Conservation (phyloP, 2,888 invertebrate species). For the Cheilosia impressa region DNA sequence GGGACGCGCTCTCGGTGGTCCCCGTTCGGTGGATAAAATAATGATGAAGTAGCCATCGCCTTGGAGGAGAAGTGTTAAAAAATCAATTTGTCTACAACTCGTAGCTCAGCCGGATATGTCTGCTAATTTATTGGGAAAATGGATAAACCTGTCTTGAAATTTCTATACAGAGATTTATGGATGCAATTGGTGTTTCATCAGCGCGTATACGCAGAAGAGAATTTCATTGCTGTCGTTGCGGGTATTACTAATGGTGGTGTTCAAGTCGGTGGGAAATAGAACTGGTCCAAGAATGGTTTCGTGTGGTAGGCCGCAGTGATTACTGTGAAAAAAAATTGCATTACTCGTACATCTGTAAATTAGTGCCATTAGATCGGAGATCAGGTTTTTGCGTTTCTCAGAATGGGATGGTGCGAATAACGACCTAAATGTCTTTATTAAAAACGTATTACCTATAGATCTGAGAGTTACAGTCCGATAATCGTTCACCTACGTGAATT, state of each 20-base stretch:
- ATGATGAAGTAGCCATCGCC: background rate
- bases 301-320: conserved; percentile 32
- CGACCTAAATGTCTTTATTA: too few relatives aligned
- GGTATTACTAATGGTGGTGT: background rate
- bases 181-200: conserved; percentile 1
- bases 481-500: too few relatives aligned
- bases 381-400: background rate
- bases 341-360: background rate
- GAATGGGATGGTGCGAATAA: background rate
- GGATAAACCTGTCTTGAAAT: conserved; percentile 37
- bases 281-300: conserved; percentile 53
- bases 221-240: conserved; percentile 9
- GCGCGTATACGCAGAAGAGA: conserved; percentile 8
- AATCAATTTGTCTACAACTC: conserved; percentile 14
- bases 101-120: conserved; percentile 20
- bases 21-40: background rate
- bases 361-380: background rate
- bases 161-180: conserved; percentile 19
- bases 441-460: too few relatives aligned
- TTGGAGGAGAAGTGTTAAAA: conserved; percentile 35
- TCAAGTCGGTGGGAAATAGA: conserved; percentile 25
- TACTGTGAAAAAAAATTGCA: background rate
- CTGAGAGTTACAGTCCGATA: too few relatives aligned
- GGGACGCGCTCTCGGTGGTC: conserved; percentile 47
- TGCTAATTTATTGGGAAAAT: conserved; percentile 54